A percentile compares a stretch with the other conserved stretches of the same genome.
Conservation (phyloP, 2,113 vertebrate genomes). For the Glaucidium brasilianum region DNA sequence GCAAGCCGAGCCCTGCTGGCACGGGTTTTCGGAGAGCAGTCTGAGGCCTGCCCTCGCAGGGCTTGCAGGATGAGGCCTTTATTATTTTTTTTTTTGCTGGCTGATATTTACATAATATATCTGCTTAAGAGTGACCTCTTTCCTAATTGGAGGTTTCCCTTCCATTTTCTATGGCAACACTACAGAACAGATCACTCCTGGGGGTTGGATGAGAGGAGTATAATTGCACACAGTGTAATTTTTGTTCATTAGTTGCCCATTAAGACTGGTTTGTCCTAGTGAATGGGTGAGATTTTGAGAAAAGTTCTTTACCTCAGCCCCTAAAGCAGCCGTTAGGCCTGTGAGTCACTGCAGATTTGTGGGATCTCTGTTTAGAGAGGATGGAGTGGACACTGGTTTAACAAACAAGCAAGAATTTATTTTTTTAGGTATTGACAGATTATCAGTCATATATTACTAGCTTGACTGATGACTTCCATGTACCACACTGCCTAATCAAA, state of each 20-base stretch:
- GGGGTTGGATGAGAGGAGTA: not conserved
- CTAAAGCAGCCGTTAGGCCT: not conserved
- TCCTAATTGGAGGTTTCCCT: conserved; percentile 30
- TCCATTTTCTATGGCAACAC: conserved; percentile 43
- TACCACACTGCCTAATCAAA: not conserved
- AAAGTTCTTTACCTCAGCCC: not conserved
- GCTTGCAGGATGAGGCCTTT: not conserved
- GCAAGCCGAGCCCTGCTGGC: not conserved
- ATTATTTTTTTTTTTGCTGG: not conserved
- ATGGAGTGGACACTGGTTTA: not conserved
- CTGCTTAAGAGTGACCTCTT: conserved; percentile 37
- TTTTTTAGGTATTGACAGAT: not conserved
- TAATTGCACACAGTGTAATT: not conserved
- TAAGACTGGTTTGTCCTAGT: not conserved
- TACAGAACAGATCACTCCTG: not conserved
- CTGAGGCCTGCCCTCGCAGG: not conserved
- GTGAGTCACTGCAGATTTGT: not conserved
- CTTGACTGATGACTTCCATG: not conserved
- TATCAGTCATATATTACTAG: not conserved
- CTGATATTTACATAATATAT: conserved; percentile 51
- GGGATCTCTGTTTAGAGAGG: not conserved
- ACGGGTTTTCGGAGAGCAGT: not conserved
- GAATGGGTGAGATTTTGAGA: not conserved
- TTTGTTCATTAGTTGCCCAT: not conserved
- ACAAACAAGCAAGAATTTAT: not conserved